These are phyloP conservation scores for Pammene aurita DNA, from an alignment of 2,888 invertebrate genomes.

Conservation along the genomic window DNA sequence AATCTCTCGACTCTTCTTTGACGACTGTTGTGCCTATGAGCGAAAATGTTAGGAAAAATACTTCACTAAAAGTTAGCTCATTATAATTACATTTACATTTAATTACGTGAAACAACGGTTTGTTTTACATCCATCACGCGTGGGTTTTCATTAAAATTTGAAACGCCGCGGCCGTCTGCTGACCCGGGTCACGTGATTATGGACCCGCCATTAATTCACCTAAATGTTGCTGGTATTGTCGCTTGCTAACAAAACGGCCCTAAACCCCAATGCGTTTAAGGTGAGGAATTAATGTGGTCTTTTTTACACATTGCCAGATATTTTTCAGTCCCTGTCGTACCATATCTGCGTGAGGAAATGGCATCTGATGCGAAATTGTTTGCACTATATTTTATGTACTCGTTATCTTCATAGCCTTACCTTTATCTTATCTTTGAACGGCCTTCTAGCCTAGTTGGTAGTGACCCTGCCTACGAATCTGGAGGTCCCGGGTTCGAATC, in stretches of 20 bases:
- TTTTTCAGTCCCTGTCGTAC: constrained; percentile 20
- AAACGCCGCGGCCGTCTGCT: constrained; percentile 54
- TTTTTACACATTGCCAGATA: constrained; percentile 20
- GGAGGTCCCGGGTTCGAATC: no score
- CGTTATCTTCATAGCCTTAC: no score
- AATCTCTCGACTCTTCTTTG: no score
- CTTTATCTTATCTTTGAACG: no score
- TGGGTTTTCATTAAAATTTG: constrained; percentile 62
- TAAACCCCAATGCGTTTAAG: constrained; percentile 29
- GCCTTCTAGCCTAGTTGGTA: no score
- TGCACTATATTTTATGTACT: no score
- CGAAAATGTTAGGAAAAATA: not conserved
- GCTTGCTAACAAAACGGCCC: constrained; percentile 43
- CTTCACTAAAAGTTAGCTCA: not conserved
- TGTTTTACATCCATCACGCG: constrained; percentile 57
- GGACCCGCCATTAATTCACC: constrained; percentile 55
- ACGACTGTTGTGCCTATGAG: no score
- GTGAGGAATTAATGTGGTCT: constrained; percentile 24
- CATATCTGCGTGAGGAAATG: constrained; percentile 20
- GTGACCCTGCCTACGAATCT: no score
- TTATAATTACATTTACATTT: constrained; percentile 8
- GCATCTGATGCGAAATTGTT: not conserved
- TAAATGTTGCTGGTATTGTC: constrained; percentile 47
- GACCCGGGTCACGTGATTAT: constrained; percentile 54
- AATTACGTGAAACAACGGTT: constrained; percentile 25